These are phyloP conservation scores for Linurgus olivaceus DNA, from an alignment of 2,797 vertebrate species.

Conservation along the genomic window DNA sequence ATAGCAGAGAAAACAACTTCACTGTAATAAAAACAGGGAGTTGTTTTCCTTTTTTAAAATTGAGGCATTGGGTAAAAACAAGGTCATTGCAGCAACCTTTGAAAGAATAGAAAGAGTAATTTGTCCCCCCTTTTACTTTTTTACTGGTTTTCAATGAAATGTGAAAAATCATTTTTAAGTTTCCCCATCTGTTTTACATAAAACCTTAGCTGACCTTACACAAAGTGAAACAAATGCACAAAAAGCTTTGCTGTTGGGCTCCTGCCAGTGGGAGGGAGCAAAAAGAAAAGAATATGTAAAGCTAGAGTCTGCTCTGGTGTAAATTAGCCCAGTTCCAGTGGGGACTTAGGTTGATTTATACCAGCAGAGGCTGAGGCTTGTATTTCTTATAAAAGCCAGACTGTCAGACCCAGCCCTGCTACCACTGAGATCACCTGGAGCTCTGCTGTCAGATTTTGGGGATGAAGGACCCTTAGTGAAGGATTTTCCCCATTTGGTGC, in stretches of 20 bases:
- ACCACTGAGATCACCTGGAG: not conserved
- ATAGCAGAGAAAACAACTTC: constrained; percentile 13
- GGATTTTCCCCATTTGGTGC: not conserved
- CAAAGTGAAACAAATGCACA: constrained; percentile 59
- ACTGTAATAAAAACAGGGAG: not conserved
- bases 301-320: constrained; percentile 40
- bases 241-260: constrained; percentile 33
- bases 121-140: not conserved
- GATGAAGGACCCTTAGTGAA: not conserved
- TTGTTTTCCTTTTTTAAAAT: constrained; percentile 13
- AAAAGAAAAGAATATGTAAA: constrained; percentile 24
- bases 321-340: constrained; percentile 48
- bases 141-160: constrained; percentile 27
- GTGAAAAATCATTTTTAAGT: constrained; percentile 63
- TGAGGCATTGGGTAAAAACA: constrained; percentile 39
- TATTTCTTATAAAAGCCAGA: not conserved
- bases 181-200: constrained; percentile 60
- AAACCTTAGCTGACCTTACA: constrained; percentile 61
- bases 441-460: not conserved
- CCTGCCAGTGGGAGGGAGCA: constrained; percentile 12
- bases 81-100: constrained; percentile 32
- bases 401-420: not conserved
- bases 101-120: constrained; percentile 8
- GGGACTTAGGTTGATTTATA: constrained; percentile 41
- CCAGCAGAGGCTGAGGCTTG: not conserved